A percentile compares a stretch with the other conserved stretches of the same genome.
These are phyloP conservation scores for Bubo scandiacus DNA, from an alignment of 2,113 vertebrate species.

Conservation along the genomic window DNA sequence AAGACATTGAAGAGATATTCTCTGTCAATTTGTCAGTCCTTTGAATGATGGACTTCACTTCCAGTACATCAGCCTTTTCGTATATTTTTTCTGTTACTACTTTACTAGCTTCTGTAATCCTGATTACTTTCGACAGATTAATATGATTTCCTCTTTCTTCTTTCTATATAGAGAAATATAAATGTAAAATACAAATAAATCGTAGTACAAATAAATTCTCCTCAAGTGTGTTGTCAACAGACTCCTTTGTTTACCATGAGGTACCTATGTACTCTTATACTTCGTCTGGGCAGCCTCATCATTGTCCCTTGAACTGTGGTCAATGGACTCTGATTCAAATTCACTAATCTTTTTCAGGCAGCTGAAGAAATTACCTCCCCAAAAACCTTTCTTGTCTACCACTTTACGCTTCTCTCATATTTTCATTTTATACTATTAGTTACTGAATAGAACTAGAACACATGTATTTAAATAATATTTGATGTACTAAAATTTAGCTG, in stretches of 20 bases:
- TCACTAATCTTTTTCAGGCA: background rate
- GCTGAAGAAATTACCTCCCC: background rate
- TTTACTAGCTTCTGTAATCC: background rate
- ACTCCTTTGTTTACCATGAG: background rate
- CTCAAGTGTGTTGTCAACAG: background rate
- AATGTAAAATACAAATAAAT: background rate
- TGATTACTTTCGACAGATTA: background rate
- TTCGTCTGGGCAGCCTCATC: background rate
- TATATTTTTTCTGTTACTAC: background rate
- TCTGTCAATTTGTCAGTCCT: background rate
- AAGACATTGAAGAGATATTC: background rate
- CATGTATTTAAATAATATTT: background rate
- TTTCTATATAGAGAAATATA: background rate
- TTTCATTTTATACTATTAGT: background rate
- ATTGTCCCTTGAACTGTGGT: background rate
- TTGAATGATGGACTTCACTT: background rate
- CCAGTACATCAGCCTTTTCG: background rate
- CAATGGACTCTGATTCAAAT: background rate
- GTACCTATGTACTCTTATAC: background rate
- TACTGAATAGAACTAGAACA: background rate
- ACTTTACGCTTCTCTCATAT: background rate
- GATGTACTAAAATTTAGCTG: background rate
- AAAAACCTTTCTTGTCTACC: background rate
- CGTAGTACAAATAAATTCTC: background rate
- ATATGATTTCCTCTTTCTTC: background rate